A percentile compares a stretch with the other conserved stretches of the same genome.
Evolutionary conservation across 30 jellyfish, hydroid and myxozoan species (phyloP).

Genomic region (Chironex yamaguchii): DNA sequence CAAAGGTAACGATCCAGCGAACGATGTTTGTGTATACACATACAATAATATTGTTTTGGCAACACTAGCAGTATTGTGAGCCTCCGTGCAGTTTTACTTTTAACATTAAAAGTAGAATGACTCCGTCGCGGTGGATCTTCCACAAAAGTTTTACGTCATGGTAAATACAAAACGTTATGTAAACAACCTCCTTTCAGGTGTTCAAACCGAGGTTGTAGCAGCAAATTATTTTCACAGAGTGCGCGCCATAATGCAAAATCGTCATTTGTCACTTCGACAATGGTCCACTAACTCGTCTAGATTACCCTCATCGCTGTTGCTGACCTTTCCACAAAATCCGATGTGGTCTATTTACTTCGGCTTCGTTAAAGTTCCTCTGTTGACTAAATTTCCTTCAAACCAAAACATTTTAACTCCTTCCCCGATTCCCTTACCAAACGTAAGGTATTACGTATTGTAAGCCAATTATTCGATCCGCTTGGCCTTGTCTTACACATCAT

Average conservation of each 20-base stretch:
- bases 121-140: constrained; percentile 27
- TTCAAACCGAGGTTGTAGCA: constrained; percentile 47
- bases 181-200: constrained; percentile 28
- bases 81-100: constrained; percentile 36
- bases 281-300: too few species aligned
- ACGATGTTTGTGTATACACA: constrained; percentile 36
- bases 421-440: constrained; percentile 6
- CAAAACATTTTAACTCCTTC: background rate
- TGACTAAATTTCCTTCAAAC: constrained; percentile 6
- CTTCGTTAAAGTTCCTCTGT: too few species aligned
- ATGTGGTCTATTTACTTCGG: too few species aligned
- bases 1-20: constrained; percentile 37
- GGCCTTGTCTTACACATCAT: constrained; percentile 30
- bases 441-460: constrained; percentile 14
- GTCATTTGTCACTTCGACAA: too few species aligned
- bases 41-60: constrained; percentile 49
- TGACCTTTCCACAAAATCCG: too few species aligned
- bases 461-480: constrained; percentile 47
- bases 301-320: too few species aligned
- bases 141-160: constrained; percentile 22
- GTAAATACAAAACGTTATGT: too few species aligned
- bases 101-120: constrained; percentile 2
- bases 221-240: too few species aligned
- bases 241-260: too few species aligned
- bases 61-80: constrained; percentile 45